A percentile compares a stretch with the other conserved stretches of the same genome.
Evolutionary conservation across 2,113 vertebrate genomes (phyloP).

Genomic region (Hoplias malabaricus): DNA sequence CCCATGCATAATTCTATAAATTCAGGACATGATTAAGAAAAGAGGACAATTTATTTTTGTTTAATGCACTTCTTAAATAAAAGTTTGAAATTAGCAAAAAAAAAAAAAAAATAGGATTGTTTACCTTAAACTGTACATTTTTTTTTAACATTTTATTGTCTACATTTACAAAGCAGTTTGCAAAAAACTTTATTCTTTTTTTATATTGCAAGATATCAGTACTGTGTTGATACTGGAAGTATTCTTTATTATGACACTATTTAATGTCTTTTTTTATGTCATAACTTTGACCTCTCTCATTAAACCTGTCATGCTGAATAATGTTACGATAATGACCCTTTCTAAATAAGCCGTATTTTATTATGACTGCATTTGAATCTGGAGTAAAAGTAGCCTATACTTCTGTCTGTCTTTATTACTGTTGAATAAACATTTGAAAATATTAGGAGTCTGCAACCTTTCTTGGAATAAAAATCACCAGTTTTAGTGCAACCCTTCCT

Average conservation of each 20-base stretch:
- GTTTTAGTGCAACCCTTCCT: too few relatives aligned
- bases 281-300: conserved; percentile 80
- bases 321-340: conserved; percentile 96
- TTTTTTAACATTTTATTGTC: conserved; percentile 74
- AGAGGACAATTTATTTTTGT: conserved; percentile 79
- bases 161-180: conserved; percentile 64
- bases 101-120: conserved; percentile 82
- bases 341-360: conserved; percentile 97
- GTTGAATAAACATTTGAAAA: conserved; percentile 93
- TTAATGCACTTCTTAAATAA: conserved; percentile 91
- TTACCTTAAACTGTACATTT: conserved; percentile 92
- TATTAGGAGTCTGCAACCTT: conserved; percentile 42
- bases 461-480: neutral
- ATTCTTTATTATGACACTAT: conserved; percentile 74
- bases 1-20: conserved; percentile 27
- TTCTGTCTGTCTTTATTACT: conserved; percentile 85
- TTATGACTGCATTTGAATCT: conserved; percentile 87
- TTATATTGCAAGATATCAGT: conserved; percentile 79
- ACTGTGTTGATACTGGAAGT: conserved; percentile 63
- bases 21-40: conserved; percentile 53
- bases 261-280: conserved; percentile 87
- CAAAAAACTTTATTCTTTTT: conserved; percentile 71
- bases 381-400: conserved; percentile 51
- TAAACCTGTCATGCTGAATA: conserved; percentile 87
- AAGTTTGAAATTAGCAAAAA: conserved; percentile 73